Evolutionary conservation across 2,797 vertebrate species (phyloP), one percentile per base, ranked within the genome.

Genomic region (Florisuga fusca): DNA sequence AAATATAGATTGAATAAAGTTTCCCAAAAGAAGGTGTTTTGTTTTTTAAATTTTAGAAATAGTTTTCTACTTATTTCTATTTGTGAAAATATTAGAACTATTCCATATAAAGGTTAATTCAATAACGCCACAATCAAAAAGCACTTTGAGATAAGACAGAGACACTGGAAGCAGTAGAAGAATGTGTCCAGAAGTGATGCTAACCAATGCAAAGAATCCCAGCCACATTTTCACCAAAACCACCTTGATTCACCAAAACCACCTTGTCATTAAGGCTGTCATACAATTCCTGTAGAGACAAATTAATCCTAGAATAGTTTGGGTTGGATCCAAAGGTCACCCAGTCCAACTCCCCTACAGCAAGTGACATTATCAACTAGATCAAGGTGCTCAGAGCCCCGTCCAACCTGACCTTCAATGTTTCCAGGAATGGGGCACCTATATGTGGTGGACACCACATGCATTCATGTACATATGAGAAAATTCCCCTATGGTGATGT

Each of bases 121-220:
- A 48, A 14, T n/a, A 6, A 46, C 16, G 2, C 31, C 45, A 64
- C 3, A 78, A 59, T 15, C 7, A 67, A 21, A 86, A 81, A 58
- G 5, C 7, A 50, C 55, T 45, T n/a, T 84, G 16, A 46, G 23
- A 62, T 34, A 38, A 38, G 38, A 38, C 41, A 62, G 33, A 45
- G 20, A 25, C 19, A 41, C 21, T 12, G 7, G 6, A 57, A 11
- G 12, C 48, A 46, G n/a, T 12, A 51, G 29, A 62, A 66, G 20
- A 81, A 48, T 1, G 4, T 8, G 3, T 34, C 26, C 34, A 63
- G 5, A 4, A 63, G 36, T 2, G 2, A 57, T 0, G 0, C 8
- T 48, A 55, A 59, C 20, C 8, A n/a, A 33, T 6, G 21, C 57
- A 80, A 61, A 4, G 11, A 12, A 86, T 21, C 13, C 58, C 14